Evolutionary conservation across 2,888 invertebrate species (phyloP), one percentile per base, ranked within the genome.

Genomic region (Dasysyrphus tricinctus): DNA sequence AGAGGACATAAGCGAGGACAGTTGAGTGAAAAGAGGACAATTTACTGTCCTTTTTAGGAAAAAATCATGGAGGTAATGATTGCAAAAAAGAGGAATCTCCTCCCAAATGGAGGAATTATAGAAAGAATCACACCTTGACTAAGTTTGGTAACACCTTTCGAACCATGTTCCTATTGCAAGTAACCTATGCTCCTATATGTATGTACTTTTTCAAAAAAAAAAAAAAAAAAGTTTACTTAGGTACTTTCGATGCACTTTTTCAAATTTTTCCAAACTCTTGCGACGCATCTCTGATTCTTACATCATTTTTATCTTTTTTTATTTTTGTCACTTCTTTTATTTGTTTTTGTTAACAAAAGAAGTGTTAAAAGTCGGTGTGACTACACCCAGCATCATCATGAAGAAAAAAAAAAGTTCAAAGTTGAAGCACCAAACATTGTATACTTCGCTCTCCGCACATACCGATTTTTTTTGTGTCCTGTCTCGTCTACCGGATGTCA

Each of bases 401-500:
- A 37, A 3, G 11, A 16, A 24, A 24, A 54, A n/a, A 69, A 69
- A 24, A 39, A 80, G 84, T 56, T 76, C 76, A 77, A 54, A 74
- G 77, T 32, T 74, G 34, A 70, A 70, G 59, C 11, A 59, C 49
- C 49, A 65, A 70, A 59, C 39, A 44, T 37, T 24, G 37, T 59
- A 49, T 34, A 59, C 14, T 39, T 19, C 19, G 4, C 1, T 39
- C 12, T 65, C 12, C 34, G 3, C 1, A 44, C 16, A 59, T 44
- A 37, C 19, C 44, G 49, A 5, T 11, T 37, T 34, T 16, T 37
- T 39, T 44, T 80, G 74, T 81, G 67, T 54, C 65, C 65, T 77
- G 82, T 79, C 78, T 82, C 78, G 74, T 75, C 82, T 75, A 34
- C 65, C 85, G 85, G 80, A 82, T 82, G 82, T 79, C 75, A 75